Evolutionary conservation across 2,888 invertebrate species (phyloP).

Genomic region (Trichacis sp.): DNA sequence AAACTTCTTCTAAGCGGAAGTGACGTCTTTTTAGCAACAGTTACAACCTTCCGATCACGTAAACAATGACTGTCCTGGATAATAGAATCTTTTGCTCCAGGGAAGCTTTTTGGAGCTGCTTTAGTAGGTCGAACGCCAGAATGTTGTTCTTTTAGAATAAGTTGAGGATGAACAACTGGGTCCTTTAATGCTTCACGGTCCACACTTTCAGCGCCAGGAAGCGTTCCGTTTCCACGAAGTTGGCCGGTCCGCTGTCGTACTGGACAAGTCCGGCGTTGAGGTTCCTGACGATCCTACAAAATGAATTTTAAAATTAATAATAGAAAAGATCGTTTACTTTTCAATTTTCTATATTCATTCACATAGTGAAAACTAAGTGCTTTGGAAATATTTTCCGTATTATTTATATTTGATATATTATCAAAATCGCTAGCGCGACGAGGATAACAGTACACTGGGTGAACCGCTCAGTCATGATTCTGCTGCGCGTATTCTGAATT

Average conservation of each 20-base stretch:
- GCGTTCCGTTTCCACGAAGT: conserved; percentile 72
- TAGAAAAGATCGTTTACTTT: too few species aligned
- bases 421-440: too few species aligned
- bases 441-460: too few species aligned
- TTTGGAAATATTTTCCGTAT: too few species aligned
- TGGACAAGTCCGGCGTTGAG: conserved; percentile 78
- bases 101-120: conserved; percentile 73
- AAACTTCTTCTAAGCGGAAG: conserved; percentile 80
- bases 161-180: conserved; percentile 87
- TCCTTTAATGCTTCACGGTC: conserved; percentile 81
- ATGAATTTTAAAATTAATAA: too few species aligned
- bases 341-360: too few species aligned
- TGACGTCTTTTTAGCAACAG: conserved; percentile 87
- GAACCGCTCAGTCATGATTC: too few species aligned
- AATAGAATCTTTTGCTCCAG: conserved; percentile 73
- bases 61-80: conserved; percentile 74
- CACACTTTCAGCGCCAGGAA: conserved; percentile 81
- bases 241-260: conserved; percentile 75
- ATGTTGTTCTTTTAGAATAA: conserved; percentile 83
- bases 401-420: too few species aligned
- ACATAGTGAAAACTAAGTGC: too few species aligned
- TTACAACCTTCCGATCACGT: conserved; percentile 86
- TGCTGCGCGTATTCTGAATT: too few species aligned
- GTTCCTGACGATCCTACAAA: conserved; percentile 80
- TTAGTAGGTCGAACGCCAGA: conserved; percentile 77